Evolutionary conservation across 2,113 vertebrate genomes (phyloP).

Genomic region (Pseudolaguvia tuberculata): DNA sequence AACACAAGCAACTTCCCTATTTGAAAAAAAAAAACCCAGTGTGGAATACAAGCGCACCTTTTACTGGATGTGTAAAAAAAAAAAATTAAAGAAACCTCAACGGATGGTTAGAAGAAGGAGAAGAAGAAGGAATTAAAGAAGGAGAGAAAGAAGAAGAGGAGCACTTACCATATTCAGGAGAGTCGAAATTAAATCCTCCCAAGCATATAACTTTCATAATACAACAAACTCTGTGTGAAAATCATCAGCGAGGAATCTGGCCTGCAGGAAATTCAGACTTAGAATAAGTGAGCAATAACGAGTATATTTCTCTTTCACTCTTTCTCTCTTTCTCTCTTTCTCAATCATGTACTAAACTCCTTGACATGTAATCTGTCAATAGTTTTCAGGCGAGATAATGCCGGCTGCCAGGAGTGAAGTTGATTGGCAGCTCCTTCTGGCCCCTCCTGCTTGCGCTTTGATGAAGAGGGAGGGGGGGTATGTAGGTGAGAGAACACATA

Average conservation of each 20-base stretch:
- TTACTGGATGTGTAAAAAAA: slow-evolving; percentile 24
- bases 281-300: slow-evolving; percentile 68
- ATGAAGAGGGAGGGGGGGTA: slow-evolving; percentile 58
- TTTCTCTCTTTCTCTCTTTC: slow-evolving; percentile 43
- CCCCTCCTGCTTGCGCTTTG: slow-evolving; percentile 76
- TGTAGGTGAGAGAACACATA: slow-evolving; percentile 76
- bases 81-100: slow-evolving; percentile 1
- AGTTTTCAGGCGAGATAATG: slow-evolving; percentile 81
- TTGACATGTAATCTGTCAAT: slow-evolving; percentile 84
- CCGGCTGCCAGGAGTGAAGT: slow-evolving; percentile 79
- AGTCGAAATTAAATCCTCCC: slow-evolving; percentile 97
- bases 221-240: slow-evolving; percentile 77
- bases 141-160: slow-evolving; percentile 53
- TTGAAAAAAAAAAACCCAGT: slow-evolving; percentile 24
- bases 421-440: slow-evolving; percentile 82
- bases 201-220: slow-evolving; percentile 99
- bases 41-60: slow-evolving; percentile 32
- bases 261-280: slow-evolving; percentile 59
- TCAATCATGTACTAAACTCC: slow-evolving; percentile 82
- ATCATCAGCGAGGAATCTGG: slow-evolving; percentile 69
- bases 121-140: slow-evolving; percentile 15
- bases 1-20: slow-evolving; percentile 63
- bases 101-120: slow-evolving; percentile 6
- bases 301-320: slow-evolving; percentile 50
- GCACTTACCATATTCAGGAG: slow-evolving; percentile 98